These are phyloP conservation scores for Protula sp. DNA, from an alignment of 2,888 invertebrate genomes.

Conservation along the genomic window DNA sequence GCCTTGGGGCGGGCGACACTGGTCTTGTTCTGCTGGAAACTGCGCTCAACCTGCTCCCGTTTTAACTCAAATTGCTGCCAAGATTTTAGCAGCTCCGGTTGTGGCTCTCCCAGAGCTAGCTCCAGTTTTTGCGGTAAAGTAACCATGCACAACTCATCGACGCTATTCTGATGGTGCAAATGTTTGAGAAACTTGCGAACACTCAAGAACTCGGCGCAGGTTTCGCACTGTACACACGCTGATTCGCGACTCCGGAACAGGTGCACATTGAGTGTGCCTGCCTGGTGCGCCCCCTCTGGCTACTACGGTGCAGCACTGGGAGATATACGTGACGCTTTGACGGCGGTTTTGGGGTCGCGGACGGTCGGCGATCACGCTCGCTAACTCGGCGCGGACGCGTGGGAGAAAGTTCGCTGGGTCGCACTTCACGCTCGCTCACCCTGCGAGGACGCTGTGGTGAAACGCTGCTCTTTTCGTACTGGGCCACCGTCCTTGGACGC, in stretches of 20 bases:
- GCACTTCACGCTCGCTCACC: too few species aligned
- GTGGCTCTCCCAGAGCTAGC: constrained; percentile 28
- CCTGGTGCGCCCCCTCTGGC: constrained; percentile 19
- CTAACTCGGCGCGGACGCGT: too few species aligned
- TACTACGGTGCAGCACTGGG: neutral
- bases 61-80: constrained; percentile 13
- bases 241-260: constrained; percentile 32
- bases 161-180: constrained; percentile 35
- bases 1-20: neutral
- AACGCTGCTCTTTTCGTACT: too few species aligned
- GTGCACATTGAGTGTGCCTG: constrained; percentile 35
- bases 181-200: constrained; percentile 40
- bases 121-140: constrained; percentile 33
- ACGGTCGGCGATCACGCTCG: too few species aligned
- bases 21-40: neutral
- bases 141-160: constrained; percentile 31
- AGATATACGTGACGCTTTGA: neutral
- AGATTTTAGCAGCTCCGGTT: neutral
- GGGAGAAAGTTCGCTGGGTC: too few species aligned
- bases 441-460: too few species aligned
- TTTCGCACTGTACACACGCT: constrained; percentile 40
- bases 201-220: constrained; percentile 40
- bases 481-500: too few species aligned
- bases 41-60: neutral
- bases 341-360: too few species aligned